phyloP scores from a whole-genome alignment of 2,888 invertebrate species.

The Nemoura dubitans region DNA sequence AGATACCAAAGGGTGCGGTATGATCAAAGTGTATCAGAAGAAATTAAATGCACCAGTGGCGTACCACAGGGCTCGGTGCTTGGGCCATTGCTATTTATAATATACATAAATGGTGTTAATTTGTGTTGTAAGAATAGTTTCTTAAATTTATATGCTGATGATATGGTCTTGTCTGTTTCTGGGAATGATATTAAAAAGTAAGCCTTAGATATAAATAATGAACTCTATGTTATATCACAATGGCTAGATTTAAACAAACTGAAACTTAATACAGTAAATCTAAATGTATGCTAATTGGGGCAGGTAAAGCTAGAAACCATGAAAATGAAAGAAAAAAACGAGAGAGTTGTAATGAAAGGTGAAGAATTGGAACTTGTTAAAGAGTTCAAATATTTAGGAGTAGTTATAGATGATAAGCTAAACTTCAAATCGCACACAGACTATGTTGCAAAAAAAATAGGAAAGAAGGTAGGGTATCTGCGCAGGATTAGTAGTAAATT shows the following conservation, averaged over 20 bases:
- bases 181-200: too few species aligned
- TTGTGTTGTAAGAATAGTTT: too few species aligned
- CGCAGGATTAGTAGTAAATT: not conserved
- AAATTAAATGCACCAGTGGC: too few species aligned
- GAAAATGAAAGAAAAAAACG: not conserved
- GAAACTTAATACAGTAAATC: not conserved
- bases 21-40: too few species aligned
- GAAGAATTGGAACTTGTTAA: not conserved
- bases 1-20: too few species aligned
- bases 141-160: not conserved
- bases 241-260: not conserved
- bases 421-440: not conserved
- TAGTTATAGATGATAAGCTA: constrained; percentile 9
- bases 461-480: constrained; percentile 13
- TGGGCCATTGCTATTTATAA: too few species aligned
- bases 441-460: constrained; percentile 24
- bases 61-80: too few species aligned
- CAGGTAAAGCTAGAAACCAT: too few species aligned
- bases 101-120: too few species aligned
- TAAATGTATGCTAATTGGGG: too few species aligned
- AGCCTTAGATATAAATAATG: not conserved
- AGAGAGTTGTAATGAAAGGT: not conserved
- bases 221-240: not conserved
- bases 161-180: not conserved
- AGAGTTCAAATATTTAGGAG: constrained; percentile 9